These are phyloP conservation scores for Cantharis rufa DNA, from an alignment of 2,888 invertebrate species.

Conservation along the genomic window DNA sequence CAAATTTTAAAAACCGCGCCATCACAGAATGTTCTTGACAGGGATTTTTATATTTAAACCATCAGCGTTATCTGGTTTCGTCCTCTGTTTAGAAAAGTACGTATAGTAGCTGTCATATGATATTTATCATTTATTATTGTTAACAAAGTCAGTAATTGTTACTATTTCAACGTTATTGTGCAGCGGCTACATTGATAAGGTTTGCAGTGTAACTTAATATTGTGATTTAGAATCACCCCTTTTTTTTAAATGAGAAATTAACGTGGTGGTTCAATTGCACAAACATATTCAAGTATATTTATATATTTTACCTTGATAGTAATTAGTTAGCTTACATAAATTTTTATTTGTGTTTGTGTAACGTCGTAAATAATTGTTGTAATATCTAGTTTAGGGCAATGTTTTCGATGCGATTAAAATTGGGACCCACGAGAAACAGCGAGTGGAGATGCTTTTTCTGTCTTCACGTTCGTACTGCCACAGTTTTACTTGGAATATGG, in stretches of 20 bases:
- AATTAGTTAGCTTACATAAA: neutral
- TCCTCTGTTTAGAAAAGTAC: neutral
- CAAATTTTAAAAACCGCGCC: neutral
- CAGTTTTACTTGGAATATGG: conserved; percentile 81
- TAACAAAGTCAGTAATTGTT: neutral
- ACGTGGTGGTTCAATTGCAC: neutral
- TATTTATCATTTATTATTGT: neutral
- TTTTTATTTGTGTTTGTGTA: neutral
- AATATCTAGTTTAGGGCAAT: conserved; percentile 46
- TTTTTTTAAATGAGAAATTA: neutral
- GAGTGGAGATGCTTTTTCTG: conserved; percentile 83
- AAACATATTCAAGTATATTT: neutral
- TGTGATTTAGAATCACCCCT: neutral
- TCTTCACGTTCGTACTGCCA: conserved; percentile 82
- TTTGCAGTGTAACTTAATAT: neutral
- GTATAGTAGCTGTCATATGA: neutral
- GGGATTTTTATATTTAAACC: neutral
- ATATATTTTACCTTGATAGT: neutral
- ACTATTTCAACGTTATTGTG: neutral
- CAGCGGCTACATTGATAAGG: neutral
- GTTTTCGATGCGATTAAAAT: conserved; percentile 66
- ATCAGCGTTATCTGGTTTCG: neutral
- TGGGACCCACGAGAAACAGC: conserved; percentile 68
- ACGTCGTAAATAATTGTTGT: conserved; percentile 36
- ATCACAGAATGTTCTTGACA: neutral